A percentile compares a stretch with the other conserved stretches of the same genome.
Evolutionary conservation across 2,888 invertebrate genomes (phyloP).

Genomic region (Laspeyria flexula): DNA sequence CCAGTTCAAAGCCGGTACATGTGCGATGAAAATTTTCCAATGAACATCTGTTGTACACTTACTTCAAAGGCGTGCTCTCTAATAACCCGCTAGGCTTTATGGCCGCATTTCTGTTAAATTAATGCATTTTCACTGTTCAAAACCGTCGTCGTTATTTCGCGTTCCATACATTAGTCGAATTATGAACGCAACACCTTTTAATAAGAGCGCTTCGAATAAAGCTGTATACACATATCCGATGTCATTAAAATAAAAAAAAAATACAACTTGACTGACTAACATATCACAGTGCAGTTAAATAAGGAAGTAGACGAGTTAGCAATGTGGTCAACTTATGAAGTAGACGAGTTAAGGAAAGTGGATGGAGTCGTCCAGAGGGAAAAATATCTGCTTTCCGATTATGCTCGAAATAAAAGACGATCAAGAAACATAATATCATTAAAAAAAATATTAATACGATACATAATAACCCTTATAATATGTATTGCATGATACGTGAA

Average conservation of each 20-base stretch:
- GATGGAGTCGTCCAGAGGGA: too few species aligned
- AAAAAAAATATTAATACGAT: too few species aligned
- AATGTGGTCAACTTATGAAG: too few species aligned
- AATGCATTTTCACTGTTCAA: conserved; percentile 58
- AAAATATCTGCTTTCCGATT: too few species aligned
- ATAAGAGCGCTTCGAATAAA: conserved; percentile 30
- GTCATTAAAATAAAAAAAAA: too few species aligned
- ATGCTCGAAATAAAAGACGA: too few species aligned
- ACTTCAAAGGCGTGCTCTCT: conserved; percentile 47
- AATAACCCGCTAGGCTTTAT: conserved; percentile 49
- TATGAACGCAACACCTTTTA: conserved; percentile 50
- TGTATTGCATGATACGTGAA: too few species aligned
- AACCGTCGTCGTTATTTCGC: conserved; percentile 48
- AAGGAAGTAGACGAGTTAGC: too few species aligned
- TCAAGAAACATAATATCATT: too few species aligned
- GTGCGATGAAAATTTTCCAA: conserved; percentile 47
- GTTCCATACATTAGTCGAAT: conserved; percentile 52
- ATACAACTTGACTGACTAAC: too few species aligned
- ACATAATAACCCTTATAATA: neutral
- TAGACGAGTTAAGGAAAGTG: too few species aligned
- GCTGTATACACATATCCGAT: conserved; percentile 18
- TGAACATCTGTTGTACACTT: conserved; percentile 53
- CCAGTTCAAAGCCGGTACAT: conserved; percentile 23
- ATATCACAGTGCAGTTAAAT: too few species aligned
- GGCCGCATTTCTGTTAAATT: conserved; percentile 54